These are phyloP conservation scores for Hafferia zeledoni DNA, from an alignment of 2,797 vertebrate genomes.

Conservation along the genomic window DNA sequence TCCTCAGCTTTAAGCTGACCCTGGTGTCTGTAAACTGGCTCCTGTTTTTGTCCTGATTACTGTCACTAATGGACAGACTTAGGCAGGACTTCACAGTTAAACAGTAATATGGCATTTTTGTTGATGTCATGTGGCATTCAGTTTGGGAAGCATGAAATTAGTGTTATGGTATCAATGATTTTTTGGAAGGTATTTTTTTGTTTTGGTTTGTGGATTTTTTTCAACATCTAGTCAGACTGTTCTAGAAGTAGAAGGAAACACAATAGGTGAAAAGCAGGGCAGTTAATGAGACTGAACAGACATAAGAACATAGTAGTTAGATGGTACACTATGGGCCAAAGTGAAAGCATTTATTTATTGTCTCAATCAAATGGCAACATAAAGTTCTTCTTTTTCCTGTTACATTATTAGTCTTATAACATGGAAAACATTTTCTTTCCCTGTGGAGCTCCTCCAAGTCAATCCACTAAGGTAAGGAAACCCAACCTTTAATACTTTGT, in stretches of 20 bases:
- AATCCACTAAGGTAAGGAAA: neutral
- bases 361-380: constrained; percentile 19
- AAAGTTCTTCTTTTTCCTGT: neutral
- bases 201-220: neutral
- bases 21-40: neutral
- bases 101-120: neutral
- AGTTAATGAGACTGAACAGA: neutral
- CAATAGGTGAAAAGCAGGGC: neutral
- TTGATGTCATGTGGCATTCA: neutral
- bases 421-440: constrained; percentile 23
- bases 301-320: neutral
- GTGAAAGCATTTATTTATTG: constrained; percentile 42
- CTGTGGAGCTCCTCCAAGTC: neutral
- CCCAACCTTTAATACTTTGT: constrained; percentile 29
- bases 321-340: neutral
- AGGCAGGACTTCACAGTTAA: neutral
- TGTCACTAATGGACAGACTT: neutral
- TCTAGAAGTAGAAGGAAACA: neutral
- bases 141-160: neutral
- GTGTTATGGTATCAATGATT: neutral
- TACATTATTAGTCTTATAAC: neutral
- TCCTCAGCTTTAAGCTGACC: neutral
- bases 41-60: neutral
- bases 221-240: neutral
- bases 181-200: neutral